A percentile compares a stretch with the other conserved stretches of the same genome.
Conservation (phyloP, 2,888 invertebrate species). For the Campopleginae sp. region DNA sequence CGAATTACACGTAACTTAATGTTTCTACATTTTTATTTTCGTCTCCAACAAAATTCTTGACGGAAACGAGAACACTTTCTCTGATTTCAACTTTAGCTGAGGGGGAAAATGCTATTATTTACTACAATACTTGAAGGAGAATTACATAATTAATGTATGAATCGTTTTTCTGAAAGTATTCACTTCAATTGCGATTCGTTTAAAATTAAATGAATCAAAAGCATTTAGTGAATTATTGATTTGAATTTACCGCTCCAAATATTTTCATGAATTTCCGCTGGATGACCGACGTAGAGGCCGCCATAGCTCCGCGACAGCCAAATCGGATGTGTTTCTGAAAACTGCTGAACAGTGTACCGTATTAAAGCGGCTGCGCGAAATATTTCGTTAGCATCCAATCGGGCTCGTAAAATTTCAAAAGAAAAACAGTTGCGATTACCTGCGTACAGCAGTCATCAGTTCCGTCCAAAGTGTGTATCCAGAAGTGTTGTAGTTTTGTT, state of each 20-base stretch:
- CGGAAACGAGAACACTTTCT: neutral
- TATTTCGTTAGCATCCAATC: constrained; percentile 49
- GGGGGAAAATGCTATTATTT: neutral
- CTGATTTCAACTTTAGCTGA: neutral
- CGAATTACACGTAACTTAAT: neutral
- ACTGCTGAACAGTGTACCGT: neutral
- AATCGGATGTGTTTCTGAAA: constrained; percentile 26
- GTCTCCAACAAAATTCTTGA: neutral
- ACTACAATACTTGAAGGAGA: neutral
- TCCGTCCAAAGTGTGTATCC: constrained; percentile 50
- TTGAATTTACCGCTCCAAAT: neutral
- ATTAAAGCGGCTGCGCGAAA: constrained; percentile 41
- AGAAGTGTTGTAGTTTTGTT: constrained; percentile 11
- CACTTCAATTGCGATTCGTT: neutral
- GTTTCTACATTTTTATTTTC: neutral
- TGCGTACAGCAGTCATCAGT: constrained; percentile 36
- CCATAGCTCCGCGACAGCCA: neutral
- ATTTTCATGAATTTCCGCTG: neutral
- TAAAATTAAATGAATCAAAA: neutral
- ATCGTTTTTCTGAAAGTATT: neutral
- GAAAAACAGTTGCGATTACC: constrained; percentile 64
- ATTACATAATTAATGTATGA: neutral
- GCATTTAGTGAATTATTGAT: neutral
- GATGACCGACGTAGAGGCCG: constrained; percentile 7
- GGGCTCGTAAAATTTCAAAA: constrained; percentile 59